Percentiles rank a stretch among this genome's conserved stretches.
These are phyloP conservation scores for Oncorhynchus mykiss DNA, from an alignment of 2,113 vertebrate species.

Conservation along the genomic window DNA sequence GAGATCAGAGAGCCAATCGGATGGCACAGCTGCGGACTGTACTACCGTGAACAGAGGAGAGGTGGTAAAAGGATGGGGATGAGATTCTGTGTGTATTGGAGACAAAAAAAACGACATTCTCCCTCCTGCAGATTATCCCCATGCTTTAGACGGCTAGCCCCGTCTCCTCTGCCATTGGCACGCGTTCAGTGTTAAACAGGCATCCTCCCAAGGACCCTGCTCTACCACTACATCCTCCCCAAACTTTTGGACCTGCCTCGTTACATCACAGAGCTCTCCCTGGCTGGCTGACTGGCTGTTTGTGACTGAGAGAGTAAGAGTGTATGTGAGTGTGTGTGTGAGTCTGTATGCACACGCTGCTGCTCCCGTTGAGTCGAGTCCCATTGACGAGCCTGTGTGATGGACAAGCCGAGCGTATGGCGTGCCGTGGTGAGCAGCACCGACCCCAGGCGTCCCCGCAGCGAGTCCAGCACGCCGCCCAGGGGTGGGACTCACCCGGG, in stretches of 20 bases:
- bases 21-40: slow-evolving; percentile 59
- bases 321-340: slow-evolving; percentile 21
- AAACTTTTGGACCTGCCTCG: slow-evolving; percentile 62
- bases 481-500: slow-evolving; percentile 42
- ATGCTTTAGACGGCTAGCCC: slow-evolving; percentile 9
- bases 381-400: neutral
- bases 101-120: neutral
- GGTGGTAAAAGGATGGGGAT: slow-evolving; percentile 50
- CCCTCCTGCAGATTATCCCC: slow-evolving; percentile 27
- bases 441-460: slow-evolving; percentile 53
- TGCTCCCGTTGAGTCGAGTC: slow-evolving; percentile 36
- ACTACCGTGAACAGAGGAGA: slow-evolving; percentile 66
- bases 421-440: slow-evolving; percentile 71
- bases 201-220: slow-evolving; percentile 19
- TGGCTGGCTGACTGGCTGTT: slow-evolving; percentile 52
- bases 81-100: slow-evolving; percentile 31
- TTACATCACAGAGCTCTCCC: slow-evolving; percentile 71
- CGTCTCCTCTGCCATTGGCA: neutral
- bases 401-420: slow-evolving; percentile 74
- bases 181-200: slow-evolving; percentile 13
- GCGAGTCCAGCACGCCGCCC: slow-evolving; percentile 46
- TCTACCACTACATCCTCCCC: neutral
- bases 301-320: slow-evolving; percentile 55
- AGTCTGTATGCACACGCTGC: slow-evolving; percentile 51
- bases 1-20: slow-evolving; percentile 76